These are phyloP conservation scores for Takifugu flavidus DNA, from an alignment of 2,113 vertebrate species.

Conservation along the genomic window DNA sequence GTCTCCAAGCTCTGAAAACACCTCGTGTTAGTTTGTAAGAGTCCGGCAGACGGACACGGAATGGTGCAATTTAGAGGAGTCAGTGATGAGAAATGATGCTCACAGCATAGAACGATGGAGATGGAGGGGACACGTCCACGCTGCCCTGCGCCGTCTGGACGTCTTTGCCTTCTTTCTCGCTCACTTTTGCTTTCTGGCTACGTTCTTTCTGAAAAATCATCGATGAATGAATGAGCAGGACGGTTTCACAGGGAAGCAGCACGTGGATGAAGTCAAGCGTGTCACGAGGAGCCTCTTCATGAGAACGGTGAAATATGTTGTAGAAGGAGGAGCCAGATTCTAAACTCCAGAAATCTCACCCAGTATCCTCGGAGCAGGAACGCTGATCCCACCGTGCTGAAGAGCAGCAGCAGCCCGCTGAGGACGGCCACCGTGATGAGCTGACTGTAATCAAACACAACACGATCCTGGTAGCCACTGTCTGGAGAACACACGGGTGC, in stretches of 20 bases:
- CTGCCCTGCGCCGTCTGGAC: not conserved
- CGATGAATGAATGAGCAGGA: no score
- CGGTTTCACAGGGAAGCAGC: no score
- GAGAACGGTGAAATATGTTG: no score
- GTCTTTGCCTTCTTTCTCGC: slow-evolving; percentile 2
- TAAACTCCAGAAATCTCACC: slow-evolving; percentile 45
- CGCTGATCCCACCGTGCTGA: slow-evolving; percentile 59
- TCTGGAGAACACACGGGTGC: slow-evolving; percentile 50
- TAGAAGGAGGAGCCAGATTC: no score
- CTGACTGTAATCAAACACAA: rapidly evolving
- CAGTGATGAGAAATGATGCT: slow-evolving; percentile 14
- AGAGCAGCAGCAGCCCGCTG: slow-evolving; percentile 53
- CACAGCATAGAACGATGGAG: slow-evolving; percentile 62
- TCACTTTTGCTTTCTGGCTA: slow-evolving; percentile 7
- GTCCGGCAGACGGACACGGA: not conserved
- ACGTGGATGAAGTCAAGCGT: no score
- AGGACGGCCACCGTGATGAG: slow-evolving; percentile 17
- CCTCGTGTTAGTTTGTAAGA: slow-evolving; percentile 17
- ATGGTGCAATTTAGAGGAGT: not conserved
- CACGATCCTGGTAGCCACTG: slow-evolving; percentile 10
- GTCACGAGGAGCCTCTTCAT: no score
- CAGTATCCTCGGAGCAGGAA: slow-evolving; percentile 61
- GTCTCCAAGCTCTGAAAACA: slow-evolving; percentile 59
- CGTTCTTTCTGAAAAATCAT: slow-evolving; percentile 24
- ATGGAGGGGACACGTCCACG: slow-evolving; percentile 5